A percentile compares a stretch with the other conserved stretches of the same genome.
These are phyloP conservation scores for Troides aeacus DNA, from an alignment of 2,888 invertebrate genomes.

Conservation along the genomic window DNA sequence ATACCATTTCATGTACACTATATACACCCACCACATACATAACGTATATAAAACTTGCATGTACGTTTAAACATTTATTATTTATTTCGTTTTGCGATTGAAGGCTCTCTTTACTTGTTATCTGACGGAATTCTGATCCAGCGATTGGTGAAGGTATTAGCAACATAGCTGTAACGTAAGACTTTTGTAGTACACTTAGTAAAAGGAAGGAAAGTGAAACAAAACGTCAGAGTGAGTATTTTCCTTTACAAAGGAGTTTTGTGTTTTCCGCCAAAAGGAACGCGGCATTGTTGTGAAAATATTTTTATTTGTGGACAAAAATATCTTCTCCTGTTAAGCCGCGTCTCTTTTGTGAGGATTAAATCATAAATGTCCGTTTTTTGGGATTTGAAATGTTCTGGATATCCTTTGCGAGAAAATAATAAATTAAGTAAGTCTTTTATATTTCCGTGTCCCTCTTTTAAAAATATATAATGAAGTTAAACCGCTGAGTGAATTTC, in stretches of 20 bases:
- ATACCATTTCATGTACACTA: too few relatives aligned
- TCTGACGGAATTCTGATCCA: neutral
- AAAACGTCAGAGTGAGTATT: conserved; percentile 16
- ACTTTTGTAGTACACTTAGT: conserved; percentile 7
- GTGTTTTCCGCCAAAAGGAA: conserved; percentile 15
- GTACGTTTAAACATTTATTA: too few relatives aligned
- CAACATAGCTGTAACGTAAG: neutral
- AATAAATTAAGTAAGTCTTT: neutral
- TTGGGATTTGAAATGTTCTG: neutral
- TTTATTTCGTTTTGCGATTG: too few relatives aligned
- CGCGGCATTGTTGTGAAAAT: conserved; percentile 13
- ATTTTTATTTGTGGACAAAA: conserved; percentile 18
- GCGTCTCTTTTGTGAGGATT: neutral
- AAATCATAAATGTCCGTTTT: neutral
- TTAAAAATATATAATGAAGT: neutral
- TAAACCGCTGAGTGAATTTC: neutral
- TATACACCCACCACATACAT: too few relatives aligned
- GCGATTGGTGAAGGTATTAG: neutral
- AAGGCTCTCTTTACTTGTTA: too few relatives aligned
- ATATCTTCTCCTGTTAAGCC: conserved; percentile 4
- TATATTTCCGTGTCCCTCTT: neutral
- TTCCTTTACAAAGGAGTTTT: conserved; percentile 18
- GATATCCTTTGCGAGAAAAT: neutral
- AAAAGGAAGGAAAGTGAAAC: conserved; percentile 15
- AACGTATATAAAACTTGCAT: too few relatives aligned